A percentile compares a stretch with the other conserved stretches of the same genome.
Evolutionary conservation across 2,797 vertebrate species (phyloP).

Genomic region (Miichthys miiuy): DNA sequence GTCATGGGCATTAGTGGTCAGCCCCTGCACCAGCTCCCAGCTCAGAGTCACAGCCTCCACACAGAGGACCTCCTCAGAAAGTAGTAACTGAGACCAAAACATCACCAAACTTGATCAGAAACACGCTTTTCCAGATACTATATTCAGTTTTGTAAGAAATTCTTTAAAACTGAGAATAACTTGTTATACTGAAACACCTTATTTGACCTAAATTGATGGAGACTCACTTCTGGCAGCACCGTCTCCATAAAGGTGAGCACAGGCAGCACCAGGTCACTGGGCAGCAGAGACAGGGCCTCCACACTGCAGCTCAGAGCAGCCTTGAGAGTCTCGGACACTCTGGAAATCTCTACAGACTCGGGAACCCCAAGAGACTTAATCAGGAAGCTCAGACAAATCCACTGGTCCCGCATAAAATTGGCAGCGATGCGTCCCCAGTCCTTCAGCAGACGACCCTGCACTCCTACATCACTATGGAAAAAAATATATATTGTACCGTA

Average conservation of each 20-base stretch:
- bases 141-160: not conserved
- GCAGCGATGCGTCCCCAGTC: slow-evolving; percentile 92
- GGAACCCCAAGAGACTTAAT: slow-evolving; percentile 70
- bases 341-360: slow-evolving; percentile 47
- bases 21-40: slow-evolving; percentile 90
- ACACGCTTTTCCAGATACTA: not conserved
- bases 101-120: not conserved
- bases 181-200: not conserved
- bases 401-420: slow-evolving; percentile 90
- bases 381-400: slow-evolving; percentile 89
- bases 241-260: slow-evolving; percentile 90
- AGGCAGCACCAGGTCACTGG: slow-evolving; percentile 90
- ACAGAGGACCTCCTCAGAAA: slow-evolving; percentile 85
- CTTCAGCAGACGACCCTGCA: slow-evolving; percentile 79
- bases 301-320: slow-evolving; percentile 79
- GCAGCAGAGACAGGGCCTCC: slow-evolving; percentile 90
- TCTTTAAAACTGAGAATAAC: not conserved
- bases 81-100: slow-evolving; percentile 81
- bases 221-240: slow-evolving; percentile 88
- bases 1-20: slow-evolving; percentile 91
- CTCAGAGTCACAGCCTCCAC: slow-evolving; percentile 87
- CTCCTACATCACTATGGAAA: slow-evolving; percentile 77
- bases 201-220: not conserved
- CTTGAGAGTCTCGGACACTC: slow-evolving; percentile 64
- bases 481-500: not conserved